phyloP scores from a whole-genome alignment of 35 echinoderm and acorn worm species.

The Lytechinus variegatus region DNA sequence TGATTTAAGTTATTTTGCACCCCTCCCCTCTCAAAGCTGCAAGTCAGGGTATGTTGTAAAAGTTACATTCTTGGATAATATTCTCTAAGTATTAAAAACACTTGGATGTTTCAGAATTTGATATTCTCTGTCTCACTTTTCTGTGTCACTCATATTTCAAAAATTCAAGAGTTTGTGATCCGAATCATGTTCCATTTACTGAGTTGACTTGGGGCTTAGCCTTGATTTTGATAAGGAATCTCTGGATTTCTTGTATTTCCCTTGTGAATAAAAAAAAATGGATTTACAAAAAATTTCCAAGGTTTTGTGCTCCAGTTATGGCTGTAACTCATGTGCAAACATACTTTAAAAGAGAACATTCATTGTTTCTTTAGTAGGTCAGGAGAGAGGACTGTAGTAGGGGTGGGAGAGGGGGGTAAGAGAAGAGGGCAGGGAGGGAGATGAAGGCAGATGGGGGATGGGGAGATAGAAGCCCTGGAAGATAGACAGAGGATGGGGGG shows the following conservation, averaged over 20 bases:
- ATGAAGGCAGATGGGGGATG: not conserved
- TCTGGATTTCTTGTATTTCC: not conserved
- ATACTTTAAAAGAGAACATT: not conserved
- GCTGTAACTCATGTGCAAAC: not conserved
- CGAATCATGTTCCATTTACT: not conserved
- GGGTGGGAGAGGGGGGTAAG: not conserved
- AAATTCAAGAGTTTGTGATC: not conserved
- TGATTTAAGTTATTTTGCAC: no score
- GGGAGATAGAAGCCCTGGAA: not conserved
- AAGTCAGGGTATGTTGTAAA: no score
- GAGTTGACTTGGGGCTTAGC: not conserved
- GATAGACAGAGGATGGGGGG: not conserved
- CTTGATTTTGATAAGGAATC: conserved; percentile 12
- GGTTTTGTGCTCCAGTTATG: not conserved
- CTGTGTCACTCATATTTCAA: conserved; percentile 9
- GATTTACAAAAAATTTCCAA: conserved; percentile 3
- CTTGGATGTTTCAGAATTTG: not conserved
- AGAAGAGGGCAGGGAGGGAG: not conserved
- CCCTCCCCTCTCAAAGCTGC: no score
- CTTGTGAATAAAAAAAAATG: conserved; percentile 6
- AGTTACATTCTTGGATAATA: no score
- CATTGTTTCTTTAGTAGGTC: not conserved
- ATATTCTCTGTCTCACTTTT: not conserved
- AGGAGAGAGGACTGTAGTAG: no score
- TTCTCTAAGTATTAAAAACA: no score